Evolutionary conservation across 1,140 invertebrate genomes (phyloP).

Genomic region (Drosophila teissieri): DNA sequence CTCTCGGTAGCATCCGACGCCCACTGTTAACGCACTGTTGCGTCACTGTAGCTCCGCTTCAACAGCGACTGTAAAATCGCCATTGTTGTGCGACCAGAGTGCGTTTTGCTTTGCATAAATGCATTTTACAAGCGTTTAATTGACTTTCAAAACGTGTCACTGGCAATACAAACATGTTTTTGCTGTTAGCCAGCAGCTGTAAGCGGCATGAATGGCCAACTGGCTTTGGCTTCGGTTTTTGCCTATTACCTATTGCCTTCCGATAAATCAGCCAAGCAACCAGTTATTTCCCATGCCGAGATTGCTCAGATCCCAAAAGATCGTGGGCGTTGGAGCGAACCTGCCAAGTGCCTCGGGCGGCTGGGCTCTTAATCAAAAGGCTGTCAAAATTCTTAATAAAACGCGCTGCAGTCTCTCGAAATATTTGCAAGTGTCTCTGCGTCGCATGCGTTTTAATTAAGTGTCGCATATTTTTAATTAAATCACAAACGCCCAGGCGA

Average conservation of each 20-base stretch:
- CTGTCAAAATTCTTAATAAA: slow-evolving; percentile 80
- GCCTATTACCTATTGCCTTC: slow-evolving; percentile 15
- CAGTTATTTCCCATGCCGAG: slow-evolving; percentile 53
- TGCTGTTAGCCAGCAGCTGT: slow-evolving; percentile 44
- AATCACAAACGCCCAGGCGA: slow-evolving; percentile 67
- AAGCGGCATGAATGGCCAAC: slow-evolving; percentile 61
- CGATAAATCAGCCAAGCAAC: slow-evolving; percentile 48
- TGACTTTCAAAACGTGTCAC: slow-evolving; percentile 76
- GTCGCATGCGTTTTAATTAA: slow-evolving; percentile 76
- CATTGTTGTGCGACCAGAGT: slow-evolving; percentile 23
- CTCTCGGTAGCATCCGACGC: not conserved
- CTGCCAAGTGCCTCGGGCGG: slow-evolving; percentile 40
- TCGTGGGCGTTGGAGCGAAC: slow-evolving; percentile 42
- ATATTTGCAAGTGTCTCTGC: slow-evolving; percentile 55
- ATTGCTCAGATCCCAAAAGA: slow-evolving; percentile 1
- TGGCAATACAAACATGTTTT: slow-evolving; percentile 60
- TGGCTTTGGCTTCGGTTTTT: slow-evolving; percentile 7
- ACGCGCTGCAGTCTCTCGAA: slow-evolving; percentile 42
- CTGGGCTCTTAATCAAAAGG: slow-evolving; percentile 73
- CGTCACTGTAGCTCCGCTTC: slow-evolving; percentile 3
- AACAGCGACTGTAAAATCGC: not conserved
- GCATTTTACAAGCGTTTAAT: slow-evolving; percentile 75
- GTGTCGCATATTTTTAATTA: slow-evolving; percentile 77
- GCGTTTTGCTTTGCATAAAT: slow-evolving; percentile 66
- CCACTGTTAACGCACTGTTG: slow-evolving; percentile 9